Base-by-base conservation (phyloP, 1,140 invertebrate species). In the Teleopsis dalmanni region DNA sequence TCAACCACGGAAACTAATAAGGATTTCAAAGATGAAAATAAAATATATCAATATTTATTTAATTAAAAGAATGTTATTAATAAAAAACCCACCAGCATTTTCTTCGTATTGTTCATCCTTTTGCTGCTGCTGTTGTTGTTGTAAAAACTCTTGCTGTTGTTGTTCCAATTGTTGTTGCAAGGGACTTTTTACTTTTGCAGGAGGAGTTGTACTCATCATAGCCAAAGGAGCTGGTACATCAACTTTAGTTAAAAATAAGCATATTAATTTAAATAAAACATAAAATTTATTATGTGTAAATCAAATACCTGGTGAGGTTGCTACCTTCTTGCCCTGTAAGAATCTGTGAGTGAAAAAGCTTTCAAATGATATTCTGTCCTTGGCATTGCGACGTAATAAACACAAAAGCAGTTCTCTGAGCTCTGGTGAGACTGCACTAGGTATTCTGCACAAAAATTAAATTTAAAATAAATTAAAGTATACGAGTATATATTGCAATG, bases 291-390 rank as follows among this genome's bases (percentile, higher is more conserved):
- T 34, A 22, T 46, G 6, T 10, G 27, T n/a, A 4, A 4, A n/a
- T 42, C n/a, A n/a, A n/a, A n/a, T n/a, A n/a, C n/a, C n/a, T n/a
- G n/a, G n/a, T 42, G 63, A 56, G 23, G 60, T 73, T 2, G 74
- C 70, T 11, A 70, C 75, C 51, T 78, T 73, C 9, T 80, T 78
- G 45, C 84, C 80, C 63, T 86, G 82, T 46, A 96, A 76, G 72
- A 97, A 97, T 33, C 84, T 77, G 74, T 98, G 94, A 66, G 81
- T 85, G 75, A 96, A 97, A 75, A 97, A 96, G 48, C 82, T 81
- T 57, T 96, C 91, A 74, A 98, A 98, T 46, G 91, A 84, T 78
- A 99, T 95, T 48, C 96, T 79, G 68, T 98, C 95, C 60, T 83
- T 84, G 14, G 96, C 85, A 75, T 97, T 97, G 47, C 95, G 81